A percentile compares a stretch with the other conserved stretches of the same genome.
These are phyloP conservation scores for Gortyna flavago DNA, from an alignment of 2,888 invertebrate species.

Conservation along the genomic window DNA sequence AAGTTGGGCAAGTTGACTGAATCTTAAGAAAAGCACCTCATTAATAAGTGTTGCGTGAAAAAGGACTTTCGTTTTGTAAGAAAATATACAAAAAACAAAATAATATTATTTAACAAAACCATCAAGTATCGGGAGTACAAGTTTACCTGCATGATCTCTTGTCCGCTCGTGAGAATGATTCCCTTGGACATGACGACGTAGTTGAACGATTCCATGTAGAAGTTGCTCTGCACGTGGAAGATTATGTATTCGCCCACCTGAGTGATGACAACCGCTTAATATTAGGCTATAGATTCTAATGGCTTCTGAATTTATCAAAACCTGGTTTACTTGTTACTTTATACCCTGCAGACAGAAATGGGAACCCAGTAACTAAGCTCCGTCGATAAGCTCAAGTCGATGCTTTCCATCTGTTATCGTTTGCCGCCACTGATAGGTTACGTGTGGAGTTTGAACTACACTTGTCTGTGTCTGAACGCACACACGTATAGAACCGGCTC, in stretches of 20 bases:
- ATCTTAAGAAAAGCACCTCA: not conserved
- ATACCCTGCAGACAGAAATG: not conserved
- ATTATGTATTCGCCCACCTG: conserved; percentile 98
- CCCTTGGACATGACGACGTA: conserved; percentile 98
- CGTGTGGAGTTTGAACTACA: not conserved
- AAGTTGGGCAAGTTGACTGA: not conserved
- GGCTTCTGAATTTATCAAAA: no score
- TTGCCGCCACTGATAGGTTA: not conserved
- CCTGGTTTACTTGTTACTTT: not conserved
- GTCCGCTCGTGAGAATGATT: conserved; percentile 95
- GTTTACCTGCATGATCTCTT: conserved; percentile 94
- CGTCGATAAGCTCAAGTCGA: not conserved
- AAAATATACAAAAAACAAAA: not conserved
- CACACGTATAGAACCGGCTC: not conserved
- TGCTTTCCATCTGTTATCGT: not conserved
- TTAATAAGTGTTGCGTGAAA: not conserved
- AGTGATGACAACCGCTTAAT: conserved; percentile 36
- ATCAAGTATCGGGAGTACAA: not conserved
- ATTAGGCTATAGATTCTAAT: not conserved
- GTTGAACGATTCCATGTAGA: conserved; percentile 96
- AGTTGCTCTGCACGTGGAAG: conserved; percentile 97
- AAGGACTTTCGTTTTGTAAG: not conserved
- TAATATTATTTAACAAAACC: not conserved
- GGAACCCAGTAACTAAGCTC: not conserved
- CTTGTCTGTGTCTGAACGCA: no score